Conservation (phyloP, 2,113 vertebrate species). For the Varanus komodoensis region DNA sequence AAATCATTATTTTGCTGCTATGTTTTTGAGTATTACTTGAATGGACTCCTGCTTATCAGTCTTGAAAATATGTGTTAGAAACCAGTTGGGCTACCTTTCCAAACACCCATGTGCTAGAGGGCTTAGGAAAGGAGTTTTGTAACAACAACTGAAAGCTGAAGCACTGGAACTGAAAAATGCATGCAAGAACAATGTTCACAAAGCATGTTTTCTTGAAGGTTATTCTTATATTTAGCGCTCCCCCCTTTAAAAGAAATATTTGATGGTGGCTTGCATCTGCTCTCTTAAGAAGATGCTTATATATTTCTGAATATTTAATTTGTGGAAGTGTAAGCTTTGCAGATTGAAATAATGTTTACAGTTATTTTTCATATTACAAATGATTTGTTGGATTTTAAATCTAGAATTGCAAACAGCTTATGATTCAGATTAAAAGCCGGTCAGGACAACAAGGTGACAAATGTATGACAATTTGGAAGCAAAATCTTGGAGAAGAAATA, state of each 20-base stretch:
- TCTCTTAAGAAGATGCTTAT: conserved; percentile 46
- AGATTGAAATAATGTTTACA: conserved; percentile 14
- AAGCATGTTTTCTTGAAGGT: conserved; percentile 24
- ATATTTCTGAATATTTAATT: conserved; percentile 47
- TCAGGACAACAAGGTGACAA: too few relatives aligned
- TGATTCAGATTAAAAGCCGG: not conserved
- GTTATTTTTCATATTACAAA: not conserved
- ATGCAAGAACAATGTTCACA: conserved; percentile 61
- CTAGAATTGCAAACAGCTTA: not conserved
- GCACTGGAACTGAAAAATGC: conserved; percentile 61
- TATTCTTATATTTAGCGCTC: conserved; percentile 32
- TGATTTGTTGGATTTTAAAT: conserved; percentile 1
- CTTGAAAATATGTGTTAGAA: conserved; percentile 81
- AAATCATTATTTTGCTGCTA: conserved; percentile 50
- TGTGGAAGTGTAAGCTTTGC: conserved; percentile 58
- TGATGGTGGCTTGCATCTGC: conserved; percentile 32
- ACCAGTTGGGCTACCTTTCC: conserved; percentile 82
- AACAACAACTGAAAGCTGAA: conserved; percentile 69
- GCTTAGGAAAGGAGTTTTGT: conserved; percentile 78
- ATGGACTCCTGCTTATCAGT: conserved; percentile 78
- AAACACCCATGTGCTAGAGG: conserved; percentile 69
- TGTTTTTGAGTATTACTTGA: conserved; percentile 69
- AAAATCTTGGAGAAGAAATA: too few relatives aligned
- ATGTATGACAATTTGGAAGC: too few relatives aligned
- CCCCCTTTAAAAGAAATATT: conserved; percentile 42